Conservation (phyloP, 2,797 vertebrate genomes). For the Antrozous pallidus region DNA sequence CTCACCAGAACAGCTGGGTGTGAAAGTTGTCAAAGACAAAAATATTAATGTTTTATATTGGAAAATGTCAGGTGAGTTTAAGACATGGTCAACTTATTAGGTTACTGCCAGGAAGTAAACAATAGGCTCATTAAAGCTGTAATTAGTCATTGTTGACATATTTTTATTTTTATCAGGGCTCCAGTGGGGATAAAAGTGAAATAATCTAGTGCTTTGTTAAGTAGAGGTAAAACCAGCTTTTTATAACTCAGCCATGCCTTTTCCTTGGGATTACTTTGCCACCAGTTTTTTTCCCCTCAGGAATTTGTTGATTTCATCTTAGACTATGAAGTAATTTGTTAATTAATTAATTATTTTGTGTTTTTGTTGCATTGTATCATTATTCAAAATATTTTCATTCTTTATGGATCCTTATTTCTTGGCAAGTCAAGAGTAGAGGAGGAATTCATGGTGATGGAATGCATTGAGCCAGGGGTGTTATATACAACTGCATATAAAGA, state of each 20-base stretch:
- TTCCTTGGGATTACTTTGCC: not conserved
- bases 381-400: not conserved
- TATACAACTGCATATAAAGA: not conserved
- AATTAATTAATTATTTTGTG: not conserved
- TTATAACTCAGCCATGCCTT: not conserved
- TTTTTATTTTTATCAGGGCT: slow-evolving; percentile 47
- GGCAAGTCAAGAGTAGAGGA: not conserved
- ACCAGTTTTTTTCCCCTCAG: not conserved
- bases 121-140: slow-evolving; percentile 54
- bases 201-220: slow-evolving; percentile 34
- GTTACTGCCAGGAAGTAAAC: slow-evolving; percentile 47
- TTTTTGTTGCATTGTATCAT: not conserved
- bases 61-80: slow-evolving; percentile 47
- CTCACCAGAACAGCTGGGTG: slow-evolving; percentile 24
- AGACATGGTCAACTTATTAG: slow-evolving; percentile 40
- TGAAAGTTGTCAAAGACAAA: slow-evolving; percentile 26
- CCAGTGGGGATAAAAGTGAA: slow-evolving; percentile 5
- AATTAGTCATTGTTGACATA: slow-evolving; percentile 58
- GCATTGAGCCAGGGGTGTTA: not conserved
- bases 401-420: not conserved
- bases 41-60: slow-evolving; percentile 61
- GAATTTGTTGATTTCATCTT: slow-evolving; percentile 7
- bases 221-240: slow-evolving; percentile 5
- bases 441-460: not conserved
- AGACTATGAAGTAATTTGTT: not conserved